Evolutionary conservation across 2,888 invertebrate species (phyloP), one percentile per base, ranked within the genome.

Genomic region (Chrysolina oricalcia): DNA sequence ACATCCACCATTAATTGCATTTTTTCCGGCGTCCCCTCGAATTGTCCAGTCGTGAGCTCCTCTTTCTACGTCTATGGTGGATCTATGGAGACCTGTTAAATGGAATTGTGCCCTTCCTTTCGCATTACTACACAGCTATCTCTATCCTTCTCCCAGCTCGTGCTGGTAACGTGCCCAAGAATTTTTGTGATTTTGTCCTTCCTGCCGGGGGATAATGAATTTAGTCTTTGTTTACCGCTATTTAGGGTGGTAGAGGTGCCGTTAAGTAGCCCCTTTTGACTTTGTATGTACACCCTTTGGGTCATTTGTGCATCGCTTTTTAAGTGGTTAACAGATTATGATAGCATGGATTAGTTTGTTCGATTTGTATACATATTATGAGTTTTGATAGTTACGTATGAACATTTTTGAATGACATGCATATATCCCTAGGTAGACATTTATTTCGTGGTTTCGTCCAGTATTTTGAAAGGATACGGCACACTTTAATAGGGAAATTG

Each of bases 81-180:
- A 64, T 76, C 78, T 78, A 76, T 74, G 78, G 71, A 76, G 76
- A 78, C 78, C 78, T 78, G 78, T 71, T 76, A 78, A 73, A 74
- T 70, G 74, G 68, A 76, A 78, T 76, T 75, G 74, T 70, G 72
- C 76, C 76, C 76, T 78, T 78, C 76, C 76, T 78, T 53, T 70
- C 50, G 62, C 72, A 76, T 74, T 69, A 59, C 73, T 65, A 70
- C 64, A 73, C 72, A 62, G 67, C 74, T 72, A 71, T 70, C 64
- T 73, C 76, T 70, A 64, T 79, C 79, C 69, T 74, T 72, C 70
- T 62, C 70, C 66, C 72, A 80, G 84, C 86, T 85, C 86, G 86
- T 86, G 86, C 85, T 82, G 73, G 82, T 83, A 83, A 81, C 83
- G 85, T 84, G 84, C 82, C 80, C 78, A 76, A 77, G 79, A 73